Evolutionary conservation across 1,140 invertebrate genomes (phyloP).

Genomic region (Akabosia matsudoensis): DNA sequence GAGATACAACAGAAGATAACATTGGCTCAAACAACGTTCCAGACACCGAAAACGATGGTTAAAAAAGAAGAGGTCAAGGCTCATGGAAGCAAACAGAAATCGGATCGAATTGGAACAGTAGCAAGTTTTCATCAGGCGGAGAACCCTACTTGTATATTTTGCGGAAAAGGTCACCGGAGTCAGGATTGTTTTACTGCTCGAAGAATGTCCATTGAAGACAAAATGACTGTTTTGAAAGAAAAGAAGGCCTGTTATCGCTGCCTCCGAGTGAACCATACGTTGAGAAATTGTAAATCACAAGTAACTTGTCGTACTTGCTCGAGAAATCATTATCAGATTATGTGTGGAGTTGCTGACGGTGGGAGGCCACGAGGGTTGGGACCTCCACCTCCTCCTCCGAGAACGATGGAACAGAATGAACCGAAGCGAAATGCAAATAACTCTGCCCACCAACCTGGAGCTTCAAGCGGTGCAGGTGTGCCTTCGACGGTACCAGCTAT

Average conservation of each 20-base stretch:
- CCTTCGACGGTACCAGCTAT: not conserved
- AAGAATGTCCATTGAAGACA: not conserved
- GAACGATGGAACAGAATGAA: not conserved
- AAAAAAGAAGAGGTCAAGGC: not conserved
- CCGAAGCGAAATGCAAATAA: not conserved
- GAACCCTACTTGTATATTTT: constrained; percentile 2
- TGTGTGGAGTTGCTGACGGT: too few species aligned
- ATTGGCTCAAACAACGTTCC: too few species aligned
- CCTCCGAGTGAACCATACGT: not conserved
- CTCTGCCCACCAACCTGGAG: not conserved
- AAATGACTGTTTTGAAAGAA: not conserved
- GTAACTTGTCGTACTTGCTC: not conserved
- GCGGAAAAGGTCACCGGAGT: not conserved
- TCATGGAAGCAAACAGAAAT: not conserved
- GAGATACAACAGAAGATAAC: not conserved
- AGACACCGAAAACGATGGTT: constrained; percentile 2
- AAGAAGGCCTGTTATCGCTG: not conserved
- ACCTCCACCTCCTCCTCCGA: too few species aligned
- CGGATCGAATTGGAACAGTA: not conserved
- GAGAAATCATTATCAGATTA: not conserved
- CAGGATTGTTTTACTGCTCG: not conserved
- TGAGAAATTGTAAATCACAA: not conserved
- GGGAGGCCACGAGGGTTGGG: too few species aligned
- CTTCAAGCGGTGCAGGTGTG: not conserved
- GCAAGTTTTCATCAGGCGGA: not conserved